These are phyloP conservation scores for Folsomia candida DNA, from an alignment of 2,888 invertebrate species.

Conservation along the genomic window DNA sequence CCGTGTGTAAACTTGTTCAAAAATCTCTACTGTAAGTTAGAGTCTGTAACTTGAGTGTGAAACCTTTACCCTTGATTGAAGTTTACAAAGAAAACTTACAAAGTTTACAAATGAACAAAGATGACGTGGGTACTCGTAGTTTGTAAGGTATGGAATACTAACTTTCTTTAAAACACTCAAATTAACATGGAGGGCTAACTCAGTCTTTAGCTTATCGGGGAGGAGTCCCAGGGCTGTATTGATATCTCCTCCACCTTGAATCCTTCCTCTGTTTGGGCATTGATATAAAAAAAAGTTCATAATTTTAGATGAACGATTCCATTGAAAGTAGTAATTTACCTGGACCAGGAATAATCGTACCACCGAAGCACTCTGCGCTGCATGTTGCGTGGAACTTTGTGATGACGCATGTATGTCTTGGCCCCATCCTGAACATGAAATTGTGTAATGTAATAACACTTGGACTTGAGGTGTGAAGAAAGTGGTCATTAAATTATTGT, in stretches of 20 bases:
- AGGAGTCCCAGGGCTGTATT: slow-evolving; percentile 88
- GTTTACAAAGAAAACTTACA: background rate
- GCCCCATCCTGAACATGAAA: slow-evolving; percentile 70
- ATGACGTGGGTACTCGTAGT: background rate
- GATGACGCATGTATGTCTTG: slow-evolving; percentile 95
- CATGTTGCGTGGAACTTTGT: slow-evolving; percentile 93
- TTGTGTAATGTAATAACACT: background rate
- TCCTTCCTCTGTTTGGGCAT: too few species aligned
- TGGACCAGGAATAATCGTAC: slow-evolving; percentile 98
- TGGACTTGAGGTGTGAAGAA: background rate
- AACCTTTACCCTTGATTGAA: too few species aligned
- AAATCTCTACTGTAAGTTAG: background rate
- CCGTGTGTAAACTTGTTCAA: too few species aligned
- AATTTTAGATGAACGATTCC: background rate
- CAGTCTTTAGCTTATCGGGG: slow-evolving; percentile 94
- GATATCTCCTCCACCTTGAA: slow-evolving; percentile 94
- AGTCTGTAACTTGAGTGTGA: background rate
- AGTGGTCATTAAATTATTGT: background rate
- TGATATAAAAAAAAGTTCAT: background rate
- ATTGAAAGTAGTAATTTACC: slow-evolving; percentile 54
- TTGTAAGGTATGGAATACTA: too few species aligned
- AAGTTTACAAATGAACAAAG: background rate
- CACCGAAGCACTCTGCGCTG: slow-evolving; percentile 91
- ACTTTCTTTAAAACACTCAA: slow-evolving; percentile 92
- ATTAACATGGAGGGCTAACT: slow-evolving; percentile 92